phyloP scores from a whole-genome alignment of 2,797 vertebrate genomes.

The Limosa lapponica region DNA sequence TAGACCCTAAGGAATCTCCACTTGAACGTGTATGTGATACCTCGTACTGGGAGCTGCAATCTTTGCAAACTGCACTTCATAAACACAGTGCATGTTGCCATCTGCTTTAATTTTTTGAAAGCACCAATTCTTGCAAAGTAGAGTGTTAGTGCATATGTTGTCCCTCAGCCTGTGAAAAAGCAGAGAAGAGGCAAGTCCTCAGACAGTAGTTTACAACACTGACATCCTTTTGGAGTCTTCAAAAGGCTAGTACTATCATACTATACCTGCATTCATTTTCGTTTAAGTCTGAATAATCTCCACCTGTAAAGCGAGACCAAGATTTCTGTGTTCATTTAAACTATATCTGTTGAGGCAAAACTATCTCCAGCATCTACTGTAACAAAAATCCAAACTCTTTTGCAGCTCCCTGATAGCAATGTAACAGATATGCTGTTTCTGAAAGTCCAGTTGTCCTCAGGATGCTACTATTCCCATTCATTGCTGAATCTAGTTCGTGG shows the following conservation, averaged over 20 bases:
- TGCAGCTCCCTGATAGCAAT: not conserved
- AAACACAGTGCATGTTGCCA: not conserved
- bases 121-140: not conserved
- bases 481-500: not conserved
- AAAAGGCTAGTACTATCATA: not conserved
- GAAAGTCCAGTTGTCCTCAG: not conserved
- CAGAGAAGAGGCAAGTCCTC: not conserved
- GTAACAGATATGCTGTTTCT: not conserved
- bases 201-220: not conserved
- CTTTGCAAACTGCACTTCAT: not conserved
- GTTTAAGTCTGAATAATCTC: not conserved
- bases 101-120: not conserved
- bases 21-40: not conserved
- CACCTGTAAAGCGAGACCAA: not conserved
- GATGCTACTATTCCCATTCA: not conserved
- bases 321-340: not conserved
- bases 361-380: not conserved
- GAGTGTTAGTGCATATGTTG: not conserved
- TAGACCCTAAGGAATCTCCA: not conserved
- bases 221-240: not conserved
- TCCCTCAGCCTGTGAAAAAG: not conserved
- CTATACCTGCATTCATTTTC: not conserved
- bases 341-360: not conserved
- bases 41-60: not conserved
- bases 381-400: not conserved